phyloP scores from a whole-genome alignment of 2,888 invertebrate species.

The Lithodes maja region DNA sequence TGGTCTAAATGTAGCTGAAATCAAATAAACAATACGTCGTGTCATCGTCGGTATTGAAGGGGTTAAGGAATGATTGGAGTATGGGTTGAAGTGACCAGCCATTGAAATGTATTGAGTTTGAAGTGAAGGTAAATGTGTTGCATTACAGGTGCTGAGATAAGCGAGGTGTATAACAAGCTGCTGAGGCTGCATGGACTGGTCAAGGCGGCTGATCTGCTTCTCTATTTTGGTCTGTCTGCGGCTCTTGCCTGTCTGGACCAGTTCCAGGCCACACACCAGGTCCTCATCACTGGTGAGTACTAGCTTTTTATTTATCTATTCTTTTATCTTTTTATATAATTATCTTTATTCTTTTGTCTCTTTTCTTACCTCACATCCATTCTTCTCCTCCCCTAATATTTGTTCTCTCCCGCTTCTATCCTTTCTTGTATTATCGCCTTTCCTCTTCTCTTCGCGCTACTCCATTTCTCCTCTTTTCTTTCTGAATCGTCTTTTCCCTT shows the following conservation, averaged over 20 bases:
- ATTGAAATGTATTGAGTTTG: too few species aligned
- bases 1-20: too few species aligned
- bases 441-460: too few species aligned
- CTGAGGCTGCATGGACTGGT: constrained; percentile 48
- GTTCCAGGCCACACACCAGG: constrained; percentile 36
- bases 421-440: too few species aligned
- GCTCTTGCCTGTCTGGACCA: constrained; percentile 28
- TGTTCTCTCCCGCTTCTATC: not conserved
- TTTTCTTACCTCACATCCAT: not conserved
- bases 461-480: too few species aligned
- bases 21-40: too few species aligned
- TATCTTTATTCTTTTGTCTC: not conserved
- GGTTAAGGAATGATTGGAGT: too few species aligned
- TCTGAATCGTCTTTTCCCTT: too few species aligned
- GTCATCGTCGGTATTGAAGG: too few species aligned
- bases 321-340: too few species aligned
- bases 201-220: constrained; percentile 36
- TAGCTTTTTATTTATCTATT: not conserved
- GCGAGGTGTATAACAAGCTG: constrained; percentile 28
- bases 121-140: not conserved
- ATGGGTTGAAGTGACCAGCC: too few species aligned
- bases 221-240: constrained; percentile 27
- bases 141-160: not conserved
- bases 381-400: too few species aligned
- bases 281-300: constrained; percentile 40